These are phyloP conservation scores for Tipula lateralis DNA, from an alignment of 2,888 invertebrate genomes.

Conservation along the genomic window DNA sequence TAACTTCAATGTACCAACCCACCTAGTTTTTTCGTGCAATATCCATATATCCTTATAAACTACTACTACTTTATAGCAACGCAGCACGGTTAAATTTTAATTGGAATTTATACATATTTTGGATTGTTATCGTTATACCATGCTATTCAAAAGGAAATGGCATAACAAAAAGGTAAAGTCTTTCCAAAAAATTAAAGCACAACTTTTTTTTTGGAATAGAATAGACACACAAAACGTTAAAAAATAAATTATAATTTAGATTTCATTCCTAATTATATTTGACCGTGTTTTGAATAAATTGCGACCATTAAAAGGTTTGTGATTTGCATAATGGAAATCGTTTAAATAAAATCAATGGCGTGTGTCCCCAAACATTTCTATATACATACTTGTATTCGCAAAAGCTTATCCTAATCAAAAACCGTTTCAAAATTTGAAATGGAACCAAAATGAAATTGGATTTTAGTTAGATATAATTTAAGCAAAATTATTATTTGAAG, in stretches of 20 bases:
- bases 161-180: conserved; percentile 30
- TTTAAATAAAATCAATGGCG: too few species aligned
- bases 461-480: too few species aligned
- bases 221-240: not conserved
- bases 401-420: too few species aligned
- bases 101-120: not conserved
- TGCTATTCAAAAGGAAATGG: not conserved
- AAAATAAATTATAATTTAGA: not conserved
- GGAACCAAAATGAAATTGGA: too few species aligned
- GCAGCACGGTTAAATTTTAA: not conserved
- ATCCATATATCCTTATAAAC: not conserved
- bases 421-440: too few species aligned
- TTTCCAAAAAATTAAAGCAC: conserved; percentile 35
- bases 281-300: not conserved
- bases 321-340: not conserved
- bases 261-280: not conserved
- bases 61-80: not conserved
- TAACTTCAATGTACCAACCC: too few species aligned
- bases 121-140: not conserved
- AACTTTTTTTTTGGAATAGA: conserved; percentile 27
- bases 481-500: too few species aligned
- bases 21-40: not conserved
- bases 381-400: too few species aligned
- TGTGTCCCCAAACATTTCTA: too few species aligned
- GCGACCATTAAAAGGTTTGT: not conserved